phyloP scores from a whole-genome alignment of 2,888 invertebrate genomes.

The Rhagium mordax region DNA sequence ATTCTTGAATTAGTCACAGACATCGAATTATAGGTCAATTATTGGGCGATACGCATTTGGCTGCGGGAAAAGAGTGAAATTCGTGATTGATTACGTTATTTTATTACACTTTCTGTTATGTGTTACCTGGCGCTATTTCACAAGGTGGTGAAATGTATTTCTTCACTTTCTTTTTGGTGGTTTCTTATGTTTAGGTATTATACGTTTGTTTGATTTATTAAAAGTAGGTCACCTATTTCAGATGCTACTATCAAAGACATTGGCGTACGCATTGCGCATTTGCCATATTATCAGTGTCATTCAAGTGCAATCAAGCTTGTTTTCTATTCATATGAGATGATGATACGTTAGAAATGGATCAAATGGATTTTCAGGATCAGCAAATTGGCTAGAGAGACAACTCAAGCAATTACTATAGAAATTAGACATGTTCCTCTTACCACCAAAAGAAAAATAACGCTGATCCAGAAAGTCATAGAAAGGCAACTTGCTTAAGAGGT shows the following conservation, averaged over 20 bases:
- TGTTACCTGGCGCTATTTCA: neutral
- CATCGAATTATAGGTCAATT: conserved; percentile 18
- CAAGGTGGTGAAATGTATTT: neutral
- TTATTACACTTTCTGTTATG: conserved; percentile 5
- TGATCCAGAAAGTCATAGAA: too few relatives aligned
- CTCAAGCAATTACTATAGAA: too few relatives aligned
- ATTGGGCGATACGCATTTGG: conserved; percentile 24
- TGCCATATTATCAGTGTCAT: too few relatives aligned
- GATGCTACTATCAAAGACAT: neutral
- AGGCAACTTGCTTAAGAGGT: too few relatives aligned
- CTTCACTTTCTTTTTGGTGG: neutral
- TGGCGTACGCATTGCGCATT: neutral
- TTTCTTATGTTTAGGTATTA: neutral
- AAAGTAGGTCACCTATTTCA: conserved; percentile 8
- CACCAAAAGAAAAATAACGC: too few relatives aligned
- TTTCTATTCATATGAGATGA: too few relatives aligned
- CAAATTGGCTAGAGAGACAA: too few relatives aligned
- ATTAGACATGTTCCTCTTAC: too few relatives aligned
- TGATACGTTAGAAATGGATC: too few relatives aligned
- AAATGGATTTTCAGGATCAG: too few relatives aligned
- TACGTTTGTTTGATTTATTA: neutral
- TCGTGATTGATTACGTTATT: conserved; percentile 38
- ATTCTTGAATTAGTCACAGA: conserved; percentile 24
- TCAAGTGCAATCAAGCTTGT: too few relatives aligned
- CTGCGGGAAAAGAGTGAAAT: conserved; percentile 44